phyloP scores from a whole-genome alignment of 2,113 vertebrate species.

The Epinephelus moara region DNA sequence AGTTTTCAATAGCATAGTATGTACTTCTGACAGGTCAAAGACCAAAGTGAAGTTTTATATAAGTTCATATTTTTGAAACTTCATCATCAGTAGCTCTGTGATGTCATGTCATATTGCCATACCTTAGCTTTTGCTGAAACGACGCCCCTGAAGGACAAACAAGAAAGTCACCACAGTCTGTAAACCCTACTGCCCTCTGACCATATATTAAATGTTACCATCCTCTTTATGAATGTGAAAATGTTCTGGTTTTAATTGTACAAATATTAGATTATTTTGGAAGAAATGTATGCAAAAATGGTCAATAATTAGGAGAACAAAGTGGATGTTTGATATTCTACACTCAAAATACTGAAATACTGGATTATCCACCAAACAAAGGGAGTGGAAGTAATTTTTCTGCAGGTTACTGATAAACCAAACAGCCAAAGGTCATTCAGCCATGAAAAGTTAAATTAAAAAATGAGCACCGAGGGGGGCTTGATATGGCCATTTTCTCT shows the following conservation, averaged over 20 bases:
- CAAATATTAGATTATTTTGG: not conserved
- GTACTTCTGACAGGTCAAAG: too few relatives aligned
- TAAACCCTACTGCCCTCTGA: not conserved
- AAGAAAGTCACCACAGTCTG: not conserved
- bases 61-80: too few relatives aligned
- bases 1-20: too few relatives aligned
- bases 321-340: not conserved
- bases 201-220: constrained; percentile 27
- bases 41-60: too few relatives aligned
- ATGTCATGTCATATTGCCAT: too few relatives aligned
- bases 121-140: too few relatives aligned
- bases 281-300: not conserved
- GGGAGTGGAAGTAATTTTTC: not conserved
- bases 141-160: not conserved
- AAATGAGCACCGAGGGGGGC: not conserved
- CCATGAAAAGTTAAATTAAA: constrained; percentile 34
- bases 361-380: constrained; percentile 22
- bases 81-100: too few relatives aligned
- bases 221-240: not conserved
- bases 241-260: not conserved
- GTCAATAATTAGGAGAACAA: not conserved
- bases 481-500: constrained; percentile 20
- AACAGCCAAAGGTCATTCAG: constrained; percentile 20
- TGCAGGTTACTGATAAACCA: not conserved
- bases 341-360: not conserved